A percentile compares a stretch with the other conserved stretches of the same genome.
These are phyloP conservation scores for Lepidurus couesii DNA, from an alignment of 1,140 invertebrate species.

Conservation along the genomic window DNA sequence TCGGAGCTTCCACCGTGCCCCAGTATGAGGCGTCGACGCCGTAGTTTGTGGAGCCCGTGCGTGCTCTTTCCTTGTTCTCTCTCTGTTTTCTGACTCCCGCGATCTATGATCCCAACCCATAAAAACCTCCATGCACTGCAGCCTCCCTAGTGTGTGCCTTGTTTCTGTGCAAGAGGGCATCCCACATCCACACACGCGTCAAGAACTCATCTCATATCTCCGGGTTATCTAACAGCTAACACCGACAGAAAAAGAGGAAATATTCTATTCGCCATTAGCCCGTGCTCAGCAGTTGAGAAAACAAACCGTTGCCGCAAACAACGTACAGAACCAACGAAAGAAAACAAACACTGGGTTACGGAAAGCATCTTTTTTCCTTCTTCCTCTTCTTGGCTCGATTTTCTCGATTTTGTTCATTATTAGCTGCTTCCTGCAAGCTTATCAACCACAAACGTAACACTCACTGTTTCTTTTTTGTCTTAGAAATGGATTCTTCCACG, in stretches of 20 bases:
- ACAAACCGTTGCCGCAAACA: not conserved
- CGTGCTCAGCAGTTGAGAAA: no score
- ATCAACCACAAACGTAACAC: no score
- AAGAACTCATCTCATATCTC: not conserved
- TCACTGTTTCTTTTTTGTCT: no score
- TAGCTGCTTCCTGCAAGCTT: no score
- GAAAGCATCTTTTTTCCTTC: constrained; percentile 12
- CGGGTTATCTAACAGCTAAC: not conserved
- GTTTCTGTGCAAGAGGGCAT: not conserved
- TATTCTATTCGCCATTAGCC: no score
- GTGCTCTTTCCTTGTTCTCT: constrained; percentile 21
- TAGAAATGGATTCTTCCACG: constrained; percentile 26
- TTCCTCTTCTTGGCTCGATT: no score
- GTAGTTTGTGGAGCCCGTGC: not conserved
- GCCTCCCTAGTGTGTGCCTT: not conserved
- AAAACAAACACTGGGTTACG: constrained; percentile 27
- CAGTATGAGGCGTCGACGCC: constrained; percentile 4
- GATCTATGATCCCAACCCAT: not conserved
- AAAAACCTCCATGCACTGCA: not conserved
- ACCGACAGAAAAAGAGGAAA: not conserved
- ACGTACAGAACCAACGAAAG: constrained; percentile 24
- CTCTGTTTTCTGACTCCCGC: not conserved
- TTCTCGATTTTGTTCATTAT: no score
- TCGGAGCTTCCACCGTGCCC: not conserved
- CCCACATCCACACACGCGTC: not conserved